Evolutionary conservation across 2,888 invertebrate species (phyloP), one percentile per base, ranked within the genome.

Genomic region (Sphinx pinastri): DNA sequence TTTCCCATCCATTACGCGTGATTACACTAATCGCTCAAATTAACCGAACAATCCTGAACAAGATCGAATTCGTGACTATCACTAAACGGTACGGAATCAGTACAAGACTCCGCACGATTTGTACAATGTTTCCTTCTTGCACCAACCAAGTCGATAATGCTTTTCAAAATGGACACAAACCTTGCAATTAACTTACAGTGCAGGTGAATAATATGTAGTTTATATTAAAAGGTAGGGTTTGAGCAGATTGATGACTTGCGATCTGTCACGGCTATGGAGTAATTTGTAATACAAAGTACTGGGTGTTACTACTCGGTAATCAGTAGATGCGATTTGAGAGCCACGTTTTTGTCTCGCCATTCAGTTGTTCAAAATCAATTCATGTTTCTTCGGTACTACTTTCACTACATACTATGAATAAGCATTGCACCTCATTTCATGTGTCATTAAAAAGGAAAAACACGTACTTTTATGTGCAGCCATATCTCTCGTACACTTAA

Each of bases 61-160:
- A 80, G 80, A 84, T 84, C 79, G 79, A 83, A 82, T 80, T 86
- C 87, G 86, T 88, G 88, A 88, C 85, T 81, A 80, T 82, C 79
- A 74, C 80, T 79, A 83, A 84, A 79, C 79, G 75, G 81, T 75
- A 79, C 76, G 70, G 81, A 81, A 81, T 81, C 78, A 78, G 77
- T 80, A 75, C 77, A 80, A 75, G 77, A 77, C 76, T 78, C 72
- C 73, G 76, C 85, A 84, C 83, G 82, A 82, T 78, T 76, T 77
- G 71, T 76, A 76, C 71, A 74, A 76, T 74, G 72, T 78, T 82
- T 80, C 77, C 74, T 80, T 68, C 72, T 83, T 82, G 73, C 83
- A 77, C 76, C 81, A 84, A 77, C 69, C 14, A 12, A 57, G 45
- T n/a, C 60, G 54, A 12, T 19, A 54, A 74, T 74, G 76, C 74